These are phyloP conservation scores for Trinectes maculatus DNA, from an alignment of 2,113 vertebrate genomes.

Conservation along the genomic window DNA sequence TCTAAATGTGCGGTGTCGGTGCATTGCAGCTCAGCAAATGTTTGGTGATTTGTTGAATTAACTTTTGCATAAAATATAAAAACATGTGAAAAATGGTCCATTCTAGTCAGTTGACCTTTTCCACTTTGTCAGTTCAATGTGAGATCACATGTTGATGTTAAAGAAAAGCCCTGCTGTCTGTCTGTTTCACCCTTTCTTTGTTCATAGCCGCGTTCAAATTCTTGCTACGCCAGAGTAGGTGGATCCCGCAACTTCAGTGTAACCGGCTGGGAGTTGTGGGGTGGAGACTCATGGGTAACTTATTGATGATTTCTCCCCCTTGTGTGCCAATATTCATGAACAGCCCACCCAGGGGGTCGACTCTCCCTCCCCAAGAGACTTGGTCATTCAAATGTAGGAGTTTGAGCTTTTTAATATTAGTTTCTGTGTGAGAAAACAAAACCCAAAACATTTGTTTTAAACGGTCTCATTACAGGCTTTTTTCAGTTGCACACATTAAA, in stretches of 20 bases:
- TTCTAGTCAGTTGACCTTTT: too few relatives aligned
- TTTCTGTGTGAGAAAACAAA: constrained; percentile 57
- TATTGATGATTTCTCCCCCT: constrained; percentile 62
- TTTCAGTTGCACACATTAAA: constrained; percentile 50
- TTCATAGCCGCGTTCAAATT: constrained; percentile 76
- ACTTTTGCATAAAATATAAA: neutral
- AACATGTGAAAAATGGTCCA: too few relatives aligned
- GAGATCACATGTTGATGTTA: too few relatives aligned
- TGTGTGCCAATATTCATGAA: constrained; percentile 77
- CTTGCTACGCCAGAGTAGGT: constrained; percentile 76
- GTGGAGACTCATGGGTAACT: constrained; percentile 83
- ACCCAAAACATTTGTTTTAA: constrained; percentile 18
- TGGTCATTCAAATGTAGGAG: constrained; percentile 79
- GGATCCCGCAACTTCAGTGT: constrained; percentile 80
- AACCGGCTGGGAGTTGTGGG: constrained; percentile 84
- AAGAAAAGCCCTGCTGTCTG: constrained; percentile 56
- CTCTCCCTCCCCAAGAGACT: constrained; percentile 68
- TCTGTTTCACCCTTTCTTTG: constrained; percentile 1
- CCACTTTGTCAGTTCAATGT: too few relatives aligned
- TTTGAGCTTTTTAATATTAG: constrained; percentile 27
- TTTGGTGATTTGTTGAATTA: neutral
- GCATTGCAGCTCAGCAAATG: neutral
- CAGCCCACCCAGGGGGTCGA: constrained; percentile 67
- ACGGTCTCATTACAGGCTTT: constrained; percentile 57
- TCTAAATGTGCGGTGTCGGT: too few relatives aligned